Evolutionary conservation across 2,888 invertebrate species (phyloP), one percentile per base, ranked within the genome.

Genomic region (Andrena chrysosceles): DNA sequence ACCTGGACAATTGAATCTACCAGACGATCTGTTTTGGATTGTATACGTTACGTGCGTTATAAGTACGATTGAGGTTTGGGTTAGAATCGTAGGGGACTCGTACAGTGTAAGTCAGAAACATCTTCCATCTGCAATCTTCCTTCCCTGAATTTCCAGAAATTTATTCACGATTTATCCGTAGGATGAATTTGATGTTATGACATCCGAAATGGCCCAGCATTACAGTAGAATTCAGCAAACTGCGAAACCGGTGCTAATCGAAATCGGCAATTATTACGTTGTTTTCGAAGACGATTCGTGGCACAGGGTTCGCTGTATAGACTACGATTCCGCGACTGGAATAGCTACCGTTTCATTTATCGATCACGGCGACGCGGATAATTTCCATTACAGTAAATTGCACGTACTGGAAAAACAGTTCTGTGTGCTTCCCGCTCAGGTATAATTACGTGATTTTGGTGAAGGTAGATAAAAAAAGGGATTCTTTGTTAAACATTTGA

Each of bases 331-430:
- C 0, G 69, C 70, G 1, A 89, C 88, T 1, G 82, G 84, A 59
- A 66, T 81, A 10, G 93, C 91, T 1, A 87, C 85, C 0, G 88
- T 93, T 33, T 96, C 96, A 87, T 96, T 97, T 83, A 96, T 97
- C 10, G 98, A 98, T 93, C 96, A 95, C 85, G 97, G 97, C 0
- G 97, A 97, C 86, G 96, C 96, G 82, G 96, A 96, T 64, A 92
- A 93, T 20, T 95, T 96, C 31, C 88, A 94, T 4, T 93, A 95
- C 13, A 92, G 94, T 33, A 94, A 95, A 79, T 94, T 98, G 33
- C 96, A 95, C 87, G 94, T 95, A 33, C 94, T 97, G 68, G 95
- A 96, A 79, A 95, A 95, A 0, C 95, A 95, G 81, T 97, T 97
- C 90, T 95, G 96, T 13, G 93, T 93, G 69, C 93, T 97, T 29